Percentiles rank a stretch among this genome's conserved stretches.
These are phyloP conservation scores for Sepiola atlantica DNA, from an alignment of 2,888 invertebrate species.

Conservation along the genomic window DNA sequence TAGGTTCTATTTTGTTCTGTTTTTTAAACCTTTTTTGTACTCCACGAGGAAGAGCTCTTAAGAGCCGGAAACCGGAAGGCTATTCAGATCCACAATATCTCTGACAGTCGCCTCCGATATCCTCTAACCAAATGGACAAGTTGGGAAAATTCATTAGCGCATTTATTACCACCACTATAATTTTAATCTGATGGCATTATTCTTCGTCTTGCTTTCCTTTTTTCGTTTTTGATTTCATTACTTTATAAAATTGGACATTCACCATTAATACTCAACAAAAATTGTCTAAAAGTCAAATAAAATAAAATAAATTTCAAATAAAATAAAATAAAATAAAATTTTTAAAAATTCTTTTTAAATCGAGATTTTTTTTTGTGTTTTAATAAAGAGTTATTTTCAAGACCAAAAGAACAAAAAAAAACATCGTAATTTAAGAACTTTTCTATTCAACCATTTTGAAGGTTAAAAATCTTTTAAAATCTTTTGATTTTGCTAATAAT, in stretches of 20 bases:
- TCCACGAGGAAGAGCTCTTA: background rate
- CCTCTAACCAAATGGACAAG: slow-evolving; percentile 2
- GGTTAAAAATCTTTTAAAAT: background rate
- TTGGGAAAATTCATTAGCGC: background rate
- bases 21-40: background rate
- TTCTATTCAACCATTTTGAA: background rate
- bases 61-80: background rate
- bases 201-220: background rate
- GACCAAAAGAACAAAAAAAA: background rate
- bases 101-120: background rate
- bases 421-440: background rate
- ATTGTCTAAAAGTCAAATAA: background rate
- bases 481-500: background rate
- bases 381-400: background rate
- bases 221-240: background rate
- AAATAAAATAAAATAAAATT: background rate
- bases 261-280: background rate
- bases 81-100: slow-evolving; percentile 32
- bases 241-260: background rate
- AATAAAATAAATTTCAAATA: background rate
- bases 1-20: too few species aligned
- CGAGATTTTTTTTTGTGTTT: background rate
- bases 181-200: background rate
- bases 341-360: background rate
- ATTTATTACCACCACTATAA: background rate